Base-by-base conservation (phyloP, 2,797 vertebrate species). In the Pangasius djambal region DNA sequence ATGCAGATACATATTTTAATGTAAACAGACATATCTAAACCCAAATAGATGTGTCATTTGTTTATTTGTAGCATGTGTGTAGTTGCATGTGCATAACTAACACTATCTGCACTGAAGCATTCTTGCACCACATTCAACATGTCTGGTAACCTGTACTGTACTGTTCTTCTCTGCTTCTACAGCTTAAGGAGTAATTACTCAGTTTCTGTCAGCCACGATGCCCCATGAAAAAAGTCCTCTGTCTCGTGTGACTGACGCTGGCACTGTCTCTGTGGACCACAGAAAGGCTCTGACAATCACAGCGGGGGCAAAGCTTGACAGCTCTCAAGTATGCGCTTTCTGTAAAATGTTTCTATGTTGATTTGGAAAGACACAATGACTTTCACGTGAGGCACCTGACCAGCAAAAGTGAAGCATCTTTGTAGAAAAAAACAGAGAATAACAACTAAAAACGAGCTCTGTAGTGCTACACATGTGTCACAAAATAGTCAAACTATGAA, bases 261-360 rank as follows among this genome's bases (percentile, higher is more conserved):
- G 59, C 6, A 16, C 70, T 22, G 7, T 91, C 8, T 10, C 77
- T 18, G 57, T 96, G 94, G 95, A 95, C 55, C 93, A 50, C 83
- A 94, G 92, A 87, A 94, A 89, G 92, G 94, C 94, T 83, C 93
- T 95, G 91, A 95, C 93, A 72, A 85, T 96, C 86, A 93, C 94
- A 4, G 93, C 95, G 52, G 55, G 40, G 48, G 84, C 92, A 18
- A 93, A 92, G 57, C 93, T 94, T 67, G 91, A 95, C 52, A 93
- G 91, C 6, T 57, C 90, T 77, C 86, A 85, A 92, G 96, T 96
- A 94, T 59, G 86, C 20, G 25, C 9, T 59, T 83, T 31, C 69
- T 31, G 37, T 65, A n/a, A 48, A 40, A 78, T 2, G 90, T 93
- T 48, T 87, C n/a, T 74, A 9, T 59, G 4, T 72, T 44, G 34